These are phyloP conservation scores for Gobiocypris rarus DNA, from an alignment of 2,113 vertebrate genomes.

Conservation along the genomic window DNA sequence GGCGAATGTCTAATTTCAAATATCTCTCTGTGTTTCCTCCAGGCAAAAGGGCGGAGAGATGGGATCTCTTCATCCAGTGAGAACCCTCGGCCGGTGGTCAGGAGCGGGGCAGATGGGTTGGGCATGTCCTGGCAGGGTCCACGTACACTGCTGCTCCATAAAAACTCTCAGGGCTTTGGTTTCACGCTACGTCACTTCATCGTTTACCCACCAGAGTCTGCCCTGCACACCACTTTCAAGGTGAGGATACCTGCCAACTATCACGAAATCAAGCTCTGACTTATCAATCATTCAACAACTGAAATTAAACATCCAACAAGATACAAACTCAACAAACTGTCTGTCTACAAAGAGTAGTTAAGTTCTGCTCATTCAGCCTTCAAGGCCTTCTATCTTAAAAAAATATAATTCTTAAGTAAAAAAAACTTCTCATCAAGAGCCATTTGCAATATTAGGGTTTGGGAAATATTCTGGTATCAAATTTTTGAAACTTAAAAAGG, in stretches of 20 bases:
- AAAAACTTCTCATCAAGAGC: background rate
- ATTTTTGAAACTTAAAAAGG: background rate
- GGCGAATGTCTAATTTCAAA: background rate
- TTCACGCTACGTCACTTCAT: constrained; percentile 98
- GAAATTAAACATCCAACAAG: constrained; percentile 13
- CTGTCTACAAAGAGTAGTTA: background rate
- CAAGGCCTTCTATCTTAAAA: background rate
- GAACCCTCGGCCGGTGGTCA: constrained; percentile 79
- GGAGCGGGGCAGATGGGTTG: constrained; percentile 77
- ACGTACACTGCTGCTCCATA: constrained; percentile 86
- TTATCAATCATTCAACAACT: constrained; percentile 20
- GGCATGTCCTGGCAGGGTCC: constrained; percentile 86
- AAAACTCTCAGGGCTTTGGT: constrained; percentile 91
- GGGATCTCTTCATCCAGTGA: constrained; percentile 79
- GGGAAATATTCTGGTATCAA: background rate
- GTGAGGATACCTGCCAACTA: constrained; percentile 67
- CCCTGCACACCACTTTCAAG: constrained; percentile 84
- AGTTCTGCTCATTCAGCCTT: background rate
- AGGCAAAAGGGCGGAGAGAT: constrained; percentile 86
- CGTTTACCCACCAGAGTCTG: constrained; percentile 93
- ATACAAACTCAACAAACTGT: too few species aligned
- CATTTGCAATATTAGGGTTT: background rate
- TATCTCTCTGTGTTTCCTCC: constrained; percentile 40
- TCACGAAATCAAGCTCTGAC: background rate
- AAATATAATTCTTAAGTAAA: too few species aligned